Evolutionary conservation across 2,888 invertebrate species (phyloP).

Genomic region (Drosophila hamatofila): DNA sequence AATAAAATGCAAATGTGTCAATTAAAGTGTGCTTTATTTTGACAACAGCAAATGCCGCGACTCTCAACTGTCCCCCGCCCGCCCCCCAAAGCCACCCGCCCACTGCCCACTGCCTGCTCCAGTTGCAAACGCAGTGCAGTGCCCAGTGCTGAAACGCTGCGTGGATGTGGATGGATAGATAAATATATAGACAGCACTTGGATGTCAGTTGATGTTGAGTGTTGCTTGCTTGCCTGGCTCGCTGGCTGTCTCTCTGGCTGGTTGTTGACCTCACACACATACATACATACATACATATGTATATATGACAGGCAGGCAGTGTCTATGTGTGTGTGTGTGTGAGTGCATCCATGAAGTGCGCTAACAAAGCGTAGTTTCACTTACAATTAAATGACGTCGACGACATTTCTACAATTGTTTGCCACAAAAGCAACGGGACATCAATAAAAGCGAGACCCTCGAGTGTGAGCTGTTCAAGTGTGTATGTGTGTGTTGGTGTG

Average conservation of each 20-base stretch:
- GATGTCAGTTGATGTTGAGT: slow-evolving; percentile 66
- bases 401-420: slow-evolving; percentile 77
- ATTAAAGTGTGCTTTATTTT: slow-evolving; percentile 82
- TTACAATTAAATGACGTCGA: slow-evolving; percentile 80
- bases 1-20: slow-evolving; percentile 82
- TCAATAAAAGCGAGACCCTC: slow-evolving; percentile 75
- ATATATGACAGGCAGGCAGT: slow-evolving; percentile 1
- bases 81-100: neutral
- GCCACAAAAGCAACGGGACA: slow-evolving; percentile 76
- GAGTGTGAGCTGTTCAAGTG: slow-evolving; percentile 32
- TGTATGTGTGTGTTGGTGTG: slow-evolving; percentile 7
- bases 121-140: slow-evolving; percentile 17
- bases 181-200: slow-evolving; percentile 71
- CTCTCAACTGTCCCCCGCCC: neutral
- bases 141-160: slow-evolving; percentile 12
- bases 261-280: slow-evolving; percentile 72
- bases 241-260: slow-evolving; percentile 12
- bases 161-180: slow-evolving; percentile 46
- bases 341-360: slow-evolving; percentile 45
- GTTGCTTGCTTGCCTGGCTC: slow-evolving; percentile 49
- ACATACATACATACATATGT: slow-evolving; percentile 22
- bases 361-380: slow-evolving; percentile 76
- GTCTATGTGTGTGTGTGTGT: neutral
- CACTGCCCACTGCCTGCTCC: slow-evolving; percentile 5
- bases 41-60: slow-evolving; percentile 65